phyloP scores from a whole-genome alignment of 1,140 invertebrate species.

The Potamilus streckersoni region DNA sequence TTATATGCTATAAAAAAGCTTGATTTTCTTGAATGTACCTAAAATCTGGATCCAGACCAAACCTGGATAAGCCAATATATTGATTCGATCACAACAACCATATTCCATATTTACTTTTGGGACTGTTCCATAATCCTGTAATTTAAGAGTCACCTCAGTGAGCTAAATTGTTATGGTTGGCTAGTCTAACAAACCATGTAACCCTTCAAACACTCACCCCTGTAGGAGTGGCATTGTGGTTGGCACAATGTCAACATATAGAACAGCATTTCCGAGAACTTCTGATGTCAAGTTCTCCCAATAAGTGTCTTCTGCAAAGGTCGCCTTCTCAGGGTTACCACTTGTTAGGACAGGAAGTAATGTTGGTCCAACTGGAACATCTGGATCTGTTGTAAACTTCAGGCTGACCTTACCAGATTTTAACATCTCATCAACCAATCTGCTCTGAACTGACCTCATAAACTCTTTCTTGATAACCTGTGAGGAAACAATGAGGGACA shows the following conservation, averaged over 20 bases:
- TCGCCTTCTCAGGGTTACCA: conserved; percentile 69
- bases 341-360: conserved; percentile 44
- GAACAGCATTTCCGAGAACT: conserved; percentile 82
- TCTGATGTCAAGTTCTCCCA: conserved; percentile 77
- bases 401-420: conserved; percentile 73
- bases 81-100: no score
- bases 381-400: conserved; percentile 68
- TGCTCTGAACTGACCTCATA: conserved; percentile 71
- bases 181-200: no score
- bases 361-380: conserved; percentile 19
- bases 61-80: no score
- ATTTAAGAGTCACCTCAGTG: no score
- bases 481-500: conserved; percentile 6
- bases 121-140: no score
- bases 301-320: conserved; percentile 78
- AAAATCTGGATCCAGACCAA: no score
- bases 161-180: no score
- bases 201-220: conserved; percentile 61
- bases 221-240: conserved; percentile 81
- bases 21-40: no score
- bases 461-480: conserved; percentile 75
- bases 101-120: no score
- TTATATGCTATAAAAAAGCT: no score
- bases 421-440: conserved; percentile 70
- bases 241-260: conserved; percentile 84